phyloP scores from a whole-genome alignment of 2,888 invertebrate genomes.

The Dinocampus coccinellae region DNA sequence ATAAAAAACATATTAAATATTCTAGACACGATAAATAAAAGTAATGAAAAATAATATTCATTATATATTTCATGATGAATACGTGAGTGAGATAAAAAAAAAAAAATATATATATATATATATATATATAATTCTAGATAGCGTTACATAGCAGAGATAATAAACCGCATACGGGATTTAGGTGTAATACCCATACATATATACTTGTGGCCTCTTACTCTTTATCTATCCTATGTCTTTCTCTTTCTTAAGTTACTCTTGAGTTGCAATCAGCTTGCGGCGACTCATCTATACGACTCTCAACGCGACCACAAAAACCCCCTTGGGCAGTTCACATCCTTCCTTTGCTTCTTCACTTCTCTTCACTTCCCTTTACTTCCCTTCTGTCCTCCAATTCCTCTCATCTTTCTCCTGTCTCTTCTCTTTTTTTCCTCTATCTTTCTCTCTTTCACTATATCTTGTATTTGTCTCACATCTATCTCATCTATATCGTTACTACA shows the following conservation, averaged over 20 bases:
- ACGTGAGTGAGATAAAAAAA: neutral
- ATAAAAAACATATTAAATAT: too few species aligned
- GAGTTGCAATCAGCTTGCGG: neutral
- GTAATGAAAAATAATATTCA: too few species aligned
- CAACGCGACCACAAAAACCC: slow-evolving; percentile 51
- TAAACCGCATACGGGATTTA: slow-evolving; percentile 34
- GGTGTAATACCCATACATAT: slow-evolving; percentile 4
- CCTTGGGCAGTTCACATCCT: slow-evolving; percentile 26
- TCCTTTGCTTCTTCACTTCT: too few species aligned
- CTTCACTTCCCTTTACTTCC: too few species aligned
- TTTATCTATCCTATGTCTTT: too few species aligned
- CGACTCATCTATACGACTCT: slow-evolving; percentile 23
- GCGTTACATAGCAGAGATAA: slow-evolving; percentile 34
- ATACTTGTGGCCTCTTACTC: slow-evolving; percentile 12
- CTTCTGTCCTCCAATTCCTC: too few species aligned
- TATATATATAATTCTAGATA: neutral
- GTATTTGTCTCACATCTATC: too few species aligned
- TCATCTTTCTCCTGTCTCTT: too few species aligned
- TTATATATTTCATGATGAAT: neutral
- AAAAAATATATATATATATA: too few species aligned
- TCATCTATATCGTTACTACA: too few species aligned
- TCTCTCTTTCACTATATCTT: slow-evolving; percentile 28
- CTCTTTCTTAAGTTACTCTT: too few species aligned
- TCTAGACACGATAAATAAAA: too few species aligned
- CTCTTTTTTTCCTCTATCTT: slow-evolving; percentile 35